Base-by-base conservation (phyloP, 2,888 invertebrate genomes). In the Saturnia pavonia region DNA sequence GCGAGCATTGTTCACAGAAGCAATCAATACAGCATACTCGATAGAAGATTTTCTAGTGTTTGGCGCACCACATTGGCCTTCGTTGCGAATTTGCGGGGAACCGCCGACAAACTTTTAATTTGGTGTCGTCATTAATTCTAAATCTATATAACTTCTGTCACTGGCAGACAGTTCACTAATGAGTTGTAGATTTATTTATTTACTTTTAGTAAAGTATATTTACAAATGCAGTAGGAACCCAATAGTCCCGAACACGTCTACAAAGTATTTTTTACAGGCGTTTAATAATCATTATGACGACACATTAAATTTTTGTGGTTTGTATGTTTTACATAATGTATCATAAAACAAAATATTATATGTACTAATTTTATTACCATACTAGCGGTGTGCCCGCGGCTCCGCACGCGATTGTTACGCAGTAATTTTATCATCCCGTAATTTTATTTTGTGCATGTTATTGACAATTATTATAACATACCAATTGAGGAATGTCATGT, bases 81-180 rank as follows among this genome's bases (percentile, higher is more conserved):
- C 27, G 42, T 6, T 40, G 25, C 45, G 63, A 57, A n/a, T 34
- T 8, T 40, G 25, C 19, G 63, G 57, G 60, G 48, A 45, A 69
- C 70, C 66, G 74, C 67, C 69, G 66, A 40, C 34, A 40, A 79
- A 77, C 74, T 78, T 78, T 76, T 76, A 76, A 75, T 75, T 72
- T 74, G 70, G 66, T 72, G 74, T 73, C 74, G 72, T 74, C 71
- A 76, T 74, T 74, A 74, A 74, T 75, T 76, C 74, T 65, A 72
- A 73, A 74, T 78, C 71, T 74, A 73, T 73, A 73, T 72, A 70
- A 69, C 69, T 72, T 72, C 73, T 71, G 75, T 75, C 77, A 45
- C 1, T 48, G 66, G 60, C 76, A 74, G 77, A 73, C 73, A 71
- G 69, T 70, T 73, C 63, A 69, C 66, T 74, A 73, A 74, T 75